Evolutionary conservation across 2,797 vertebrate genomes (phyloP), one percentile per base, ranked within the genome.

Genomic region (Neoniphon sammara): DNA sequence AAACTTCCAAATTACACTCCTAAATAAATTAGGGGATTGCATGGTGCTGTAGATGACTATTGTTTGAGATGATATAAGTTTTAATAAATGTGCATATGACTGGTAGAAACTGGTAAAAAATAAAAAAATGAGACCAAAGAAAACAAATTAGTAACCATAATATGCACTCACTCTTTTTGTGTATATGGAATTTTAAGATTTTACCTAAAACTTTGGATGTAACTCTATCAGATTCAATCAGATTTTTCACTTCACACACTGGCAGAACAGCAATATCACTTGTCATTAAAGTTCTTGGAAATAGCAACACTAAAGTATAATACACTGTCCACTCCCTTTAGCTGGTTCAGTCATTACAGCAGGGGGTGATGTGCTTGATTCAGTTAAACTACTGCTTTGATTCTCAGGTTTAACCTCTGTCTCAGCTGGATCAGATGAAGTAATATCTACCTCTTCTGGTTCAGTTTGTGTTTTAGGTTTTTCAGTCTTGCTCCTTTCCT

Each of bases 251-350:
- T 64, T 57, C 39, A 21, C 54, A n/a, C 20, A 20, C 30, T 3
- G 30, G 70, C 36, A 15, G 47, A 65, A 27, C 14, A 65, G 9
- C n/a, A 58, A 46, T 31, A 6, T 14, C 7, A 25, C 20, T 10
- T 62, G 6, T 36, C 21, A 39, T 56, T 18, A 61, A 67, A 27
- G 3, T 17, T 30, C 36, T 4, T 31, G 4, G 25, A 66, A 66
- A 46, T 7, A 5, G 23, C 17, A 57, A 5, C 15, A 31, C 75
- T 91, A 93, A 70, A 92, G 90, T 64, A 93, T 92, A 0, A 88
- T 42, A 82, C 92, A 93, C 25, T 82, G 85, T 54, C 81, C 77
- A 70, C 79, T 88, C 50, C 42, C 80, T 86, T 86, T 88, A n/a
- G 50, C 71, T 61, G 68, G 53, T 47, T 82, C 53, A 52, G 67